These are phyloP conservation scores for Eumerus sabulonum DNA, from an alignment of 2,888 invertebrate genomes.

Conservation along the genomic window DNA sequence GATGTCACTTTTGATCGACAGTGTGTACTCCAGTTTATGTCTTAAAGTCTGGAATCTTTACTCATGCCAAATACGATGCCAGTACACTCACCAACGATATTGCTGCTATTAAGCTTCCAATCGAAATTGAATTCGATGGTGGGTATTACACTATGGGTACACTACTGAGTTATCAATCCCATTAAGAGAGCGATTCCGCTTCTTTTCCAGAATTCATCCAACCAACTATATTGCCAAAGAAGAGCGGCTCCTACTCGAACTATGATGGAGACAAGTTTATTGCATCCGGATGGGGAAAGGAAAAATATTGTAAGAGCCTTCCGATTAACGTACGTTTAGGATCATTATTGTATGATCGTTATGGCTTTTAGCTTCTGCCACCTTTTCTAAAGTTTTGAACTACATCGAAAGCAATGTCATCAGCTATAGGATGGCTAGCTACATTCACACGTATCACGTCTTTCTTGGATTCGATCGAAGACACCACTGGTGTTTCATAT, in stretches of 20 bases:
- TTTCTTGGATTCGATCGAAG: slow-evolving; percentile 75
- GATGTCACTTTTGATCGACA: too few species aligned
- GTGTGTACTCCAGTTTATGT: too few species aligned
- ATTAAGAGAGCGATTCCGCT: too few species aligned
- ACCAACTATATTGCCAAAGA: slow-evolving; percentile 72
- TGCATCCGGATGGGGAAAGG: slow-evolving; percentile 76
- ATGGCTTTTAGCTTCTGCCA: slow-evolving; percentile 25
- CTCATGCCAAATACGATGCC: slow-evolving; percentile 70
- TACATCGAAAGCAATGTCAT: slow-evolving; percentile 72
- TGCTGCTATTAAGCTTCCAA: slow-evolving; percentile 71
- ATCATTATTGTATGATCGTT: neutral
- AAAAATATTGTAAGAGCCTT: slow-evolving; percentile 70
- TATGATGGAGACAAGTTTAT: slow-evolving; percentile 70
- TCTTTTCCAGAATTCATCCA: slow-evolving; percentile 67
- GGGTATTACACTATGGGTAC: slow-evolving; percentile 41
- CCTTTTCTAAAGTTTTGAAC: slow-evolving; percentile 69
- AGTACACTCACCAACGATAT: slow-evolving; percentile 71
- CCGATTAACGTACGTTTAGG: neutral
- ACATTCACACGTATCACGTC: slow-evolving; percentile 75
- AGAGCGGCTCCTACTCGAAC: slow-evolving; percentile 52
- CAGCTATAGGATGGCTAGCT: slow-evolving; percentile 74
- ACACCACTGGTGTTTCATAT: slow-evolving; percentile 34
- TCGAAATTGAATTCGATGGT: slow-evolving; percentile 76
- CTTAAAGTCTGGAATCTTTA: slow-evolving; percentile 62
- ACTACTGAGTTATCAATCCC: too few species aligned